Evolutionary conservation across 92 coral and sea anemone species (phyloP), one percentile per base, ranked within the genome.

Genomic region (Parazoanthus atlanticus): DNA sequence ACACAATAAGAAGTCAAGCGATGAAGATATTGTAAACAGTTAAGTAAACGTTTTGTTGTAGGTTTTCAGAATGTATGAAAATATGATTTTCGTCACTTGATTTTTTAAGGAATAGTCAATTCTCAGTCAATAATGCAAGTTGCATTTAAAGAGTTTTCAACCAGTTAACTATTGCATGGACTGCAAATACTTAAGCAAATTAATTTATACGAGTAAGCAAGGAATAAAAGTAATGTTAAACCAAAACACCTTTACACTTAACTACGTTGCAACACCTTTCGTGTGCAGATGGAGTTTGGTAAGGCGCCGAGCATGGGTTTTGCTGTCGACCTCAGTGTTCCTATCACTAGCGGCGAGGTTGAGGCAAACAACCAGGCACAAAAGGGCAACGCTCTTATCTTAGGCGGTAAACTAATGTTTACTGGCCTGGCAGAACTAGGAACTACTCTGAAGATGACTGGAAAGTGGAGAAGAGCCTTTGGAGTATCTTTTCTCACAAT

Each of bases 401-500:
- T 94, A 15, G 97, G 97, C 4, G 97, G 97, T n/a, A 85, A 90
- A 66, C 85, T 94, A 30, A 78, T 72, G 26, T 77, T 92, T 2
- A 85, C 92, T 33, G 97, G 95, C 10, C 94, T 90, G 46, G 88
- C 95, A 11, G 93, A 93, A 67, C 92, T 91, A 16, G 97, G 97
- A 21, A 89, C 94, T 33, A 91, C 93, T 67, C 89, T 94, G 3
- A 91, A 91, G 76, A 94, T 94, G 97, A 86, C 88, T 47, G 97
- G 97, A 3, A 88, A 79, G 91, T 94, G 97, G 97, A 88, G 74
- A 28, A 94, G 81, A 52, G 97, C 93, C 5, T 94, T 94, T 89
- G 97, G 97, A 5, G 85, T 94, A 33, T 88, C 92, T 1, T 94
- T 83, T 61, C 85, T 94, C 29, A 64, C 93, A 21, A 89, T 94